Conservation (phyloP, 37 sponge, comb jelly and placozoan genomes). For the Agelas oroides region DNA sequence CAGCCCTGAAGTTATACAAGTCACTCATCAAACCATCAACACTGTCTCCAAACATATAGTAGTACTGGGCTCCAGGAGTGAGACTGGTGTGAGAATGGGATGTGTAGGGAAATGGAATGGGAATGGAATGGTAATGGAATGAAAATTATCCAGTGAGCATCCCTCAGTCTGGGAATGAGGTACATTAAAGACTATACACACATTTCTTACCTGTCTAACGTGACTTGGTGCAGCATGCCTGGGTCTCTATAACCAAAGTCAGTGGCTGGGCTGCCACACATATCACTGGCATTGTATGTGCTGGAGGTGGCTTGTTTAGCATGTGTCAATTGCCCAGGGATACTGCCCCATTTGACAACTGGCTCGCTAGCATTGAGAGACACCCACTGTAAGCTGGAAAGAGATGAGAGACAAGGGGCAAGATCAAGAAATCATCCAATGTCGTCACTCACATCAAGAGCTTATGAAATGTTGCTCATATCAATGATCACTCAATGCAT, state of each 20-base stretch:
- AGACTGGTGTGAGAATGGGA: slow-evolving; percentile 12
- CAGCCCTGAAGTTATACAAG: slow-evolving; percentile 33
- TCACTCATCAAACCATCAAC: slow-evolving; percentile 37
- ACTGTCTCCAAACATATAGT: slow-evolving; percentile 56
- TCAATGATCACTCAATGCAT: neutral
- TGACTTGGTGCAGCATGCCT: slow-evolving; percentile 51
- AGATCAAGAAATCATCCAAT: too few relatives aligned
- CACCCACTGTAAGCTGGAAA: slow-evolving; percentile 59
- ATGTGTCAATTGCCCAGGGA: neutral
- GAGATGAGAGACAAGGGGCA: too few relatives aligned
- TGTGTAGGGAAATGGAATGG: too few relatives aligned
- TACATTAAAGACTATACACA: neutral
- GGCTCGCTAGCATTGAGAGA: slow-evolving; percentile 37
- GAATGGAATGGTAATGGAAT: too few relatives aligned
- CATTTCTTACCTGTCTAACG: slow-evolving; percentile 32
- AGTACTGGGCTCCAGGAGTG: slow-evolving; percentile 40
- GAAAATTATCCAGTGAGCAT: too few relatives aligned
- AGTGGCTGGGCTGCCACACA: slow-evolving; percentile 79
- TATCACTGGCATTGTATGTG: slow-evolving; percentile 69
- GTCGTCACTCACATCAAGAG: too few relatives aligned
- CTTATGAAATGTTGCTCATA: neutral
- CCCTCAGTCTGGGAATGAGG: too few relatives aligned
- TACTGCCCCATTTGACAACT: slow-evolving; percentile 33
- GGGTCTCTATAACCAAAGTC: slow-evolving; percentile 66
- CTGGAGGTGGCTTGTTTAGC: slow-evolving; percentile 17